phyloP scores from a whole-genome alignment of 2,888 invertebrate genomes.

The Allolobophora icterica region DNA sequence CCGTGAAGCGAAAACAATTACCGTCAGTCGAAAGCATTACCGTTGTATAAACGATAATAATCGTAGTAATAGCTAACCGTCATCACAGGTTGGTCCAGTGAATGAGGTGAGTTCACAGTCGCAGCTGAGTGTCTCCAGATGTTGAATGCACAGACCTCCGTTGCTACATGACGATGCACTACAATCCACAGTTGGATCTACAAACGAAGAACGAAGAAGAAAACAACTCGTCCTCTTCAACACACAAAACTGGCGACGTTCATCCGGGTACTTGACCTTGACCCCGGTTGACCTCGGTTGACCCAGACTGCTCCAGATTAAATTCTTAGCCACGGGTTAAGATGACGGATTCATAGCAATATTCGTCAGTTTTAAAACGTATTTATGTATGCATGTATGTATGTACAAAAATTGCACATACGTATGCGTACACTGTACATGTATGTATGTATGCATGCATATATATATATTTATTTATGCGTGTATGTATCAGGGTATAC shows the following conservation, averaged over 20 bases:
- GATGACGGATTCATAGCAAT: not conserved
- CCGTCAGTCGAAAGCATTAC: too few species aligned
- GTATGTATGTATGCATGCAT: not conserved
- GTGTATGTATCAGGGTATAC: conserved; percentile 31
- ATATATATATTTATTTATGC: not conserved
- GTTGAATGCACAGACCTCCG: not conserved
- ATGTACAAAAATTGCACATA: not conserved
- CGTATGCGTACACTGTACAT: not conserved
- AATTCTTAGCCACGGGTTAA: not conserved
- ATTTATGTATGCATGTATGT: not conserved
- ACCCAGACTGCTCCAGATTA: not conserved
- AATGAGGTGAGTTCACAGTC: conserved; percentile 15
- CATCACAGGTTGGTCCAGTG: conserved; percentile 15
- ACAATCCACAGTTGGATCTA: not conserved
- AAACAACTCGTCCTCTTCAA: not conserved
- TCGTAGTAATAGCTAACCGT: not conserved
- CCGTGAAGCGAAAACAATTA: too few species aligned
- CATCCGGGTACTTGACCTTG: not conserved
- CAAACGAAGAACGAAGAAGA: not conserved
- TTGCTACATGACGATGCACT: conserved; percentile 15
- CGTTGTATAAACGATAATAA: too few species aligned
- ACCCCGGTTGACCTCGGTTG: not conserved
- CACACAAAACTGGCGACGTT: not conserved
- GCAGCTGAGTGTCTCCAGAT: not conserved
- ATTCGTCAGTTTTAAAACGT: not conserved